A percentile compares a stretch with the other conserved stretches of the same genome.
Evolutionary conservation across 2,888 invertebrate species (phyloP).

Genomic region (Imbricaverruca yamaguchii): DNA sequence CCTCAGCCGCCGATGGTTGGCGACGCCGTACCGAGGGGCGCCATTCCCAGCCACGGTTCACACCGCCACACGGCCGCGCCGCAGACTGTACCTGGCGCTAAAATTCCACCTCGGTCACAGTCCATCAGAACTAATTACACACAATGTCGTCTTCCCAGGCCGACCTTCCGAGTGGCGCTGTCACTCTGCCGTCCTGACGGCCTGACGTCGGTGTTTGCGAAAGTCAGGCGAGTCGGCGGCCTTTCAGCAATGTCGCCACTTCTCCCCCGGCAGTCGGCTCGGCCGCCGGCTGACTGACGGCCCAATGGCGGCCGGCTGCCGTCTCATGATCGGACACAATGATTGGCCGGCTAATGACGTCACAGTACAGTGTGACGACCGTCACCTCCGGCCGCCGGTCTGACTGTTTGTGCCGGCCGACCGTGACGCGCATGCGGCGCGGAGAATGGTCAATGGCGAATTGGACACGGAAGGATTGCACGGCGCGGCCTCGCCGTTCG

Average conservation of each 20-base stretch:
- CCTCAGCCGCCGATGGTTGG: too few species aligned
- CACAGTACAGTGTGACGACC: not conserved
- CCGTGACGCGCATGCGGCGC: not conserved
- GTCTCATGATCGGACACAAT: constrained; percentile 17
- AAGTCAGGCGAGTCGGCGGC: not conserved
- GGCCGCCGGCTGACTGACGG: not conserved
- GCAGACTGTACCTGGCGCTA: not conserved
- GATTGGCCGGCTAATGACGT: not conserved
- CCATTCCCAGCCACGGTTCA: too few species aligned
- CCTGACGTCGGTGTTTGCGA: not conserved
- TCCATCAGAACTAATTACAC: not conserved
- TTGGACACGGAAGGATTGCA: too few species aligned
- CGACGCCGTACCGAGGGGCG: too few species aligned
- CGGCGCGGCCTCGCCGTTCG: too few species aligned
- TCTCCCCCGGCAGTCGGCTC: not conserved
- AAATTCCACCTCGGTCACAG: not conserved
- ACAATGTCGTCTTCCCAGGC: not conserved
- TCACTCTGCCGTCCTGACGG: not conserved
- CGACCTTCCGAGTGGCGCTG: not conserved
- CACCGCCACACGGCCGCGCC: too few species aligned
- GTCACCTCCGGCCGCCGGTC: not conserved
- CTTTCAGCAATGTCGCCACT: not conserved
- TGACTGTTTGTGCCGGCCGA: not conserved
- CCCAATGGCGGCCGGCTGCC: not conserved
- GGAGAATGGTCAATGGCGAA: too few species aligned